Evolutionary conservation across 2,113 vertebrate genomes (phyloP).

Genomic region (Oxyura jamaicensis): DNA sequence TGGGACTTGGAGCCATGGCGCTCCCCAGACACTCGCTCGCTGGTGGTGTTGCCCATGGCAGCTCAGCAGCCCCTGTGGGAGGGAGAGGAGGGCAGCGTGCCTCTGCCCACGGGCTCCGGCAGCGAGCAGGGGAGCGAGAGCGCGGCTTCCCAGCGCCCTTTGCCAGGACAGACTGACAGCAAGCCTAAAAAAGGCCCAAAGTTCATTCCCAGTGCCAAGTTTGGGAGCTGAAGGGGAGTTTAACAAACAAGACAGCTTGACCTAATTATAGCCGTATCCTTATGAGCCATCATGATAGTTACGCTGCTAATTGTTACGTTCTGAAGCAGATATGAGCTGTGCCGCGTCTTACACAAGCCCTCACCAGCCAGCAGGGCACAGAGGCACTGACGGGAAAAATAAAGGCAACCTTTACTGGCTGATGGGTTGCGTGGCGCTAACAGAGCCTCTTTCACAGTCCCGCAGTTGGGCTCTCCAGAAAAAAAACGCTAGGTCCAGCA

Average conservation of each 20-base stretch:
- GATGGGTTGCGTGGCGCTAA: neutral
- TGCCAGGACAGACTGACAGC: neutral
- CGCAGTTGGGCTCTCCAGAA: neutral
- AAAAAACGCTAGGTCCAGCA: neutral
- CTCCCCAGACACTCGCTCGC: constrained; percentile 87
- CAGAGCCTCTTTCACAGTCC: constrained; percentile 30
- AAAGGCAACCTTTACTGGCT: neutral
- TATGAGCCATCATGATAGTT: neutral
- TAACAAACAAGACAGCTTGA: constrained; percentile 37
- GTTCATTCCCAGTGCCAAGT: neutral
- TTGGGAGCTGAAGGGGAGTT: constrained; percentile 8
- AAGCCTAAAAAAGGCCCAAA: constrained; percentile 7
- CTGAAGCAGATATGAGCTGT: neutral
- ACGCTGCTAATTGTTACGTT: neutral
- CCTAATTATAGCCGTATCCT: constrained; percentile 13
- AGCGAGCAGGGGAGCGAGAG: neutral
- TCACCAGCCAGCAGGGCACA: neutral
- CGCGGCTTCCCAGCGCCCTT: neutral
- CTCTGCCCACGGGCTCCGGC: rapidly evolving
- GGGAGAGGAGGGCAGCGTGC: neutral
- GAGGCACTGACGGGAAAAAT: neutral
- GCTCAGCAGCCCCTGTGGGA: neutral
- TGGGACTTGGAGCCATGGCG: constrained; percentile 90
- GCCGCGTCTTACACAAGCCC: neutral
- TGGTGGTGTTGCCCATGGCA: constrained; percentile 93